Evolutionary conservation across 2,797 vertebrate species (phyloP).

Genomic region (Sibirionetta formosa): DNA sequence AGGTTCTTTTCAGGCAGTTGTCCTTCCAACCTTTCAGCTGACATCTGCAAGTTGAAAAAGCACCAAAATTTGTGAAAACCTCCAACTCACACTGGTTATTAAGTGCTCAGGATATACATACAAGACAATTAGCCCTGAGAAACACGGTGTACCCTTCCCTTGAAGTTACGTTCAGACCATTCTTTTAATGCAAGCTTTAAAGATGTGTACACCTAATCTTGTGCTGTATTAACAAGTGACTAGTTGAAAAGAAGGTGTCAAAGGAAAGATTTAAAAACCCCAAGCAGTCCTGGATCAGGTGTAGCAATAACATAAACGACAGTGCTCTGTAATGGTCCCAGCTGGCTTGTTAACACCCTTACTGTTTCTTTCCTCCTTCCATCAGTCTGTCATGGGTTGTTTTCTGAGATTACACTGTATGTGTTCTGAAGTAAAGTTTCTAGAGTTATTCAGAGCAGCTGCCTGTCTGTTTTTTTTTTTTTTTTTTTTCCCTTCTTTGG

Average conservation of each 20-base stretch:
- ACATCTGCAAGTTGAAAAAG: not conserved
- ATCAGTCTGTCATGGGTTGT: not conserved
- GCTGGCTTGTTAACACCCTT: not conserved
- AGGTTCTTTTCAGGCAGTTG: not conserved
- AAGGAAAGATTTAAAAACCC: not conserved
- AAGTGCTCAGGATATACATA: fast-evolving
- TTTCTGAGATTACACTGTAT: not conserved
- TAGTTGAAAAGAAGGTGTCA: not conserved
- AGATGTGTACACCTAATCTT: no score
- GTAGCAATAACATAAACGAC: not conserved
- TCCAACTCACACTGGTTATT: not conserved
- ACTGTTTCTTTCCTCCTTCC: not conserved
- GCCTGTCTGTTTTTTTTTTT: not conserved
- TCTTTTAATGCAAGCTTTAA: not conserved
- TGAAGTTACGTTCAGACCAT: not conserved
- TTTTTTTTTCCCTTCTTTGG: not conserved
- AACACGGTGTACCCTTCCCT: not conserved
- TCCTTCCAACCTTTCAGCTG: not conserved
- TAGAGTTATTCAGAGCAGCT: not conserved
- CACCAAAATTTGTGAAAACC: not conserved
- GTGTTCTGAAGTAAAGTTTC: not conserved
- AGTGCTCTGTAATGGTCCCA: not conserved
- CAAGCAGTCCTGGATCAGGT: not conserved
- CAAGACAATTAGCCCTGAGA: not conserved
- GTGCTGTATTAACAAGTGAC: not conserved